These are phyloP conservation scores for Arrhopalites spinosus DNA, from an alignment of 2,888 invertebrate genomes.

Conservation along the genomic window DNA sequence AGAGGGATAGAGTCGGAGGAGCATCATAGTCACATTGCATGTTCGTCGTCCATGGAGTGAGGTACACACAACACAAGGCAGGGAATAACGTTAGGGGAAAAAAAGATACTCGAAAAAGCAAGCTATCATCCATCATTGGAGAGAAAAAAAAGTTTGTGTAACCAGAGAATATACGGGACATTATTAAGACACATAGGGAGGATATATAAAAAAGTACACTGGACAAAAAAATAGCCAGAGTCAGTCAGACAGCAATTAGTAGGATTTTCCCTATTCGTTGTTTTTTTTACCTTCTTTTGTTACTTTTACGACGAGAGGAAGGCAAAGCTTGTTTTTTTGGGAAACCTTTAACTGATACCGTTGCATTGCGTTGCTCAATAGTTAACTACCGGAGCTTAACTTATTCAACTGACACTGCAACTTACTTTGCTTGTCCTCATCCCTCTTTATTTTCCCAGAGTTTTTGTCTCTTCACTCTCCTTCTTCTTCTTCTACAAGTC, in stretches of 20 bases:
- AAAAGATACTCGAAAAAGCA: not conserved
- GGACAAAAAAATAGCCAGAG: not conserved
- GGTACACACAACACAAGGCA: not conserved
- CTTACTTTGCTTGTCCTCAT: not conserved
- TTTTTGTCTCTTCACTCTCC: not conserved
- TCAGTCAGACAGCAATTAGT: not conserved
- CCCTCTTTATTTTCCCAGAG: not conserved
- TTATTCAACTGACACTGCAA: no score
- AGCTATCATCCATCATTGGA: not conserved
- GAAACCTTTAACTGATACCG: not conserved
- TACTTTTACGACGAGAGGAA: not conserved
- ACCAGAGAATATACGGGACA: not conserved
- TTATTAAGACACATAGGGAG: not conserved
- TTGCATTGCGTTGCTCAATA: not conserved
- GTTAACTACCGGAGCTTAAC: not conserved
- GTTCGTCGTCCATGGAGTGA: constrained; percentile 17
- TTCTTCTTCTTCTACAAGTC: not conserved
- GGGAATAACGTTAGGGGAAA: not conserved
- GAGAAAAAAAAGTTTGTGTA: not conserved
- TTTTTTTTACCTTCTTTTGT: not conserved
- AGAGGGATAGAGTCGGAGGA: not conserved
- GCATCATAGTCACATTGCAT: constrained; percentile 21
- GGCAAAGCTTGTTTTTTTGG: not conserved
- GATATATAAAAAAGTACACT: not conserved
- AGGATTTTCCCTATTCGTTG: not conserved